Conservation (phyloP, 2,113 vertebrate species). For the Tetrax tetrax region DNA sequence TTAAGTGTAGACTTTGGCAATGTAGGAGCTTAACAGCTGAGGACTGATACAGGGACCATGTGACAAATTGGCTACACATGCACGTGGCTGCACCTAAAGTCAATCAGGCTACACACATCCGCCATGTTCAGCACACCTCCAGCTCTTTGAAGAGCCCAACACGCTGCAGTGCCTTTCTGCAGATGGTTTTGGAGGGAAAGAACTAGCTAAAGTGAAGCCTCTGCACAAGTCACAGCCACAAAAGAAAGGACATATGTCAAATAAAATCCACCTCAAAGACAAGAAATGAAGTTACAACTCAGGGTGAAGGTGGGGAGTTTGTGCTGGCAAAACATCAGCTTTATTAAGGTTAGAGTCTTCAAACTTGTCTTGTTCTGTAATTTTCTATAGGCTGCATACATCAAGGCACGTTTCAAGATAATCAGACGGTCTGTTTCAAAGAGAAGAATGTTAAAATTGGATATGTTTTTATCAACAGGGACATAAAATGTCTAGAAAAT, state of each 20-base stretch:
- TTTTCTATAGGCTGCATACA: background rate
- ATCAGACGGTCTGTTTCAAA: conserved; percentile 18
- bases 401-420: background rate
- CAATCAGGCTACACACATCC: background rate
- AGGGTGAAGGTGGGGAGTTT: background rate
- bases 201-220: background rate
- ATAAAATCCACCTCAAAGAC: background rate
- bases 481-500: background rate
- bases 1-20: background rate
- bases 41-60: background rate
- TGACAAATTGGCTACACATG: background rate
- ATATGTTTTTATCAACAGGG: background rate
- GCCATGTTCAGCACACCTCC: background rate
- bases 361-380: conserved; percentile 7
- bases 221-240: background rate
- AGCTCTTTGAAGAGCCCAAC: background rate
- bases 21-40: background rate
- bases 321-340: background rate
- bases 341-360: conserved; percentile 27
- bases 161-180: background rate
- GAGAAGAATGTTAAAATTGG: background rate
- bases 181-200: background rate
- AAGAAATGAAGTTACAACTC: background rate
- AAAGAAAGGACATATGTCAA: rapidly evolving
- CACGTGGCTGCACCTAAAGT: background rate